Base-by-base conservation (phyloP, 2,888 invertebrate species). In the Dusona sp. region DNA sequence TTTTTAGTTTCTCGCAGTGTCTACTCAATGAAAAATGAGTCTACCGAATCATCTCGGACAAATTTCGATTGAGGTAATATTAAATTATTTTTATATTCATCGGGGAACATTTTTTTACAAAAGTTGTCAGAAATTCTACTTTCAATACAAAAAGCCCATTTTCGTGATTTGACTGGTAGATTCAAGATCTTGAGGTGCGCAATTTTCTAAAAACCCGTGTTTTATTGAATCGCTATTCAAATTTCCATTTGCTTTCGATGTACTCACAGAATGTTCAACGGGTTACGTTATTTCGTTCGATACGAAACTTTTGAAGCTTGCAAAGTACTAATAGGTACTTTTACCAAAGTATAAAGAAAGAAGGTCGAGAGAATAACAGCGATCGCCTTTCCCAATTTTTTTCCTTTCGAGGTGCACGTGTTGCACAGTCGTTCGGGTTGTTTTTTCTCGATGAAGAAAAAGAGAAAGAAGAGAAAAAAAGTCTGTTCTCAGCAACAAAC, bases 401-500 rank as follows among this genome's bases (percentile, higher is more conserved):
- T 48, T 36, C 0, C 45, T 81, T 67, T 25, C 65, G 42, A 33
- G n/a, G 33, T 51, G 84, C 84, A 80, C 64, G 83, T 79, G 75
- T 77, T 80, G 77, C 54, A 77, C 77, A 54, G 73, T 79, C 82
- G 78, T 75, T 42, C 13, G 64, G 8, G 38, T 51, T 57, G 80
- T 83, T 75, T 61, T 29, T 61, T 48, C 33, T 42, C 70, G 38
- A 22, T 51, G 29, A 38, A 29, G 19, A 74, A 68, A 22, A 57
- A 25, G 22, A 16, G 38, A 29, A 61, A 19, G 22, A 68, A 36
- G 25, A 36, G 74, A 61, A 74, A 79, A 73, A 78, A 51, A 74
- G 13, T 38, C n/a, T 75, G 29, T 67, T 75, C 68, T 38, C 38
- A 78, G 84, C 79, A 86, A 79, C 84, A 81, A 86, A 84, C 81